Conservation (phyloP, 2,888 invertebrate genomes). For the Platycheirus albimanus region DNA sequence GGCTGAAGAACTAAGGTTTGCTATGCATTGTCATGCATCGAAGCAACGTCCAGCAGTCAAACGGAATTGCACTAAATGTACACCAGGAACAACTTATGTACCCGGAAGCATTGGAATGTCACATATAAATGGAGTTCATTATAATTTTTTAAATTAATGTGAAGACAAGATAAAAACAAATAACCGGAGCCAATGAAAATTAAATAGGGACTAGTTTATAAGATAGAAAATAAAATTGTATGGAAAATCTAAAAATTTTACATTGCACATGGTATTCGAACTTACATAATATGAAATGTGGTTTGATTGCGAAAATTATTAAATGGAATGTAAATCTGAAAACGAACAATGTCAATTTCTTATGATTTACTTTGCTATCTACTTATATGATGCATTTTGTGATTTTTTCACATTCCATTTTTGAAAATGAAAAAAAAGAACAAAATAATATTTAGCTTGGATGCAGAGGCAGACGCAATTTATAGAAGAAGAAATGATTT, state of each 20-base stretch:
- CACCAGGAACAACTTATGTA: constrained; percentile 88
- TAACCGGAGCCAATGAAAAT: not conserved
- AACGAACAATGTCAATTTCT: too few species aligned
- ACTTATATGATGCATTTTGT: too few species aligned
- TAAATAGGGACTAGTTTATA: constrained; percentile 25
- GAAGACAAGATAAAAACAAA: not conserved
- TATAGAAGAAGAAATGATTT: too few species aligned
- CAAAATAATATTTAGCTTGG: too few species aligned
- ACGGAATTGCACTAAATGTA: constrained; percentile 90
- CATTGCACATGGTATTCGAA: too few species aligned
- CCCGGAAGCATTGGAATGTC: constrained; percentile 82
- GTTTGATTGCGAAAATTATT: too few species aligned
- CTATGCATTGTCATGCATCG: constrained; percentile 93
- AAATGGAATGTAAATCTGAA: too few species aligned
- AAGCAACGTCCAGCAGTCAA: constrained; percentile 91
- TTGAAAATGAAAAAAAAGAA: too few species aligned
- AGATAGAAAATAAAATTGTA: not conserved
- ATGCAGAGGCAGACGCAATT: too few species aligned
- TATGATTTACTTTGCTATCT: too few species aligned
- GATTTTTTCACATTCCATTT: too few species aligned
- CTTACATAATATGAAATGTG: not conserved
- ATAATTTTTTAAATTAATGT: constrained; percentile 80
- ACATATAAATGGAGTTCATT: constrained; percentile 79
- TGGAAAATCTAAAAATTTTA: too few species aligned
- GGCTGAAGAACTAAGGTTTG: constrained; percentile 95